phyloP scores from a whole-genome alignment of 2,113 vertebrate species.

The Jacana jacana region DNA sequence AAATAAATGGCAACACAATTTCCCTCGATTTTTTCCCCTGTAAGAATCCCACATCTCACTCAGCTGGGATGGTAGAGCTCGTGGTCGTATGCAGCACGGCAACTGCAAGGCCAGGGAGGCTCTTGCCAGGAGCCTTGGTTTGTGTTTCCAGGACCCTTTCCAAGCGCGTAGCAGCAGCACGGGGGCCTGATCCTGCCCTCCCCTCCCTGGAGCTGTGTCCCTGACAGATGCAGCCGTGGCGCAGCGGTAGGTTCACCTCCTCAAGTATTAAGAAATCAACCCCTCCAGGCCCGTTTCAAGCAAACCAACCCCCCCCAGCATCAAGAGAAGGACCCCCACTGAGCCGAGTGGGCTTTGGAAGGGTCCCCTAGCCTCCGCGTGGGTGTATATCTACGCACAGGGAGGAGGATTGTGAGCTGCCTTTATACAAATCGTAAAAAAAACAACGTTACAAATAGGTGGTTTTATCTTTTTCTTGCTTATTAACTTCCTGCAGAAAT shows the following conservation, averaged over 20 bases:
- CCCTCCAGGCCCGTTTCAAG: not conserved
- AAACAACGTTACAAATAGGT: not conserved
- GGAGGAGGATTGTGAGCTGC: not conserved
- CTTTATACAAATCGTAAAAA: not conserved
- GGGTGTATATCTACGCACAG: not conserved
- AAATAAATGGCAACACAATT: not conserved
- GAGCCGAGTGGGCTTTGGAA: not conserved
- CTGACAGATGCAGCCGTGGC: not conserved
- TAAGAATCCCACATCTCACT: not conserved
- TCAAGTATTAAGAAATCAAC: not conserved
- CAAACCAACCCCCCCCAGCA: not conserved
- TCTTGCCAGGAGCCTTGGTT: not conserved
- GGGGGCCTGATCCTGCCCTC: not conserved
- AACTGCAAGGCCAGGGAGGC: not conserved
- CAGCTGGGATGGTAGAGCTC: fast-evolving
- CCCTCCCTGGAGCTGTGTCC: not conserved
- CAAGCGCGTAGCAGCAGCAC: fast-evolving
- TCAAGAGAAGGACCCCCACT: not conserved
- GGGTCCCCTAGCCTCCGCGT: not conserved
- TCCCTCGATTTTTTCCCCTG: fast-evolving
- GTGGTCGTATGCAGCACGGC: not conserved
- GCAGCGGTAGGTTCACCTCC: not conserved
- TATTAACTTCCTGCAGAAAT: not conserved
- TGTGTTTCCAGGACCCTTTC: not conserved
- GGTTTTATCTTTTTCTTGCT: not conserved